phyloP scores from a whole-genome alignment of 2,888 invertebrate species.

The Drosophila demipolita region DNA sequence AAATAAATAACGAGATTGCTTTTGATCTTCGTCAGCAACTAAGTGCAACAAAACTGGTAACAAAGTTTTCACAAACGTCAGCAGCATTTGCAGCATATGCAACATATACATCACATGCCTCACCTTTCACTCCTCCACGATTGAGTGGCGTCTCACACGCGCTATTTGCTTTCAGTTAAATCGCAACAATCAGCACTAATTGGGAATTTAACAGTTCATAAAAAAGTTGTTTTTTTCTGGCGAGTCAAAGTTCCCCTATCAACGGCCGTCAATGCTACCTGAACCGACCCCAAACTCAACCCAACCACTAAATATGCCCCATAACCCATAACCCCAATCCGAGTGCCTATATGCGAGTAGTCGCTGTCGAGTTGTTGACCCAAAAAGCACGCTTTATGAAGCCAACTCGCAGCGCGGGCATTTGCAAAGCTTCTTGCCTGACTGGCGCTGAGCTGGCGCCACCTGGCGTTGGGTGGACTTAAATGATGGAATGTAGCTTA shows the following conservation, averaged over 20 bases:
- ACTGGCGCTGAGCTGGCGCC: slow-evolving; percentile 20
- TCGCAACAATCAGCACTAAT: slow-evolving; percentile 78
- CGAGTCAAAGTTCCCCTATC: slow-evolving; percentile 17
- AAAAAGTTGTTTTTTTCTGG: slow-evolving; percentile 54
- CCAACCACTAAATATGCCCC: not conserved
- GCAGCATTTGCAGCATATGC: not conserved
- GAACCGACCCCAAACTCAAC: not conserved
- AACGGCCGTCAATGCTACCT: slow-evolving; percentile 10
- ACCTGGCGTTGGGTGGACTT: not conserved
- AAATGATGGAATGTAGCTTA: slow-evolving; percentile 52
- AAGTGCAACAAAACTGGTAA: not conserved
- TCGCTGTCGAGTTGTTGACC: slow-evolving; percentile 61
- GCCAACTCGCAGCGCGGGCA: slow-evolving; percentile 36
- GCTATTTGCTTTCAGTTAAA: slow-evolving; percentile 59
- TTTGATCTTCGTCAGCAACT: slow-evolving; percentile 5
- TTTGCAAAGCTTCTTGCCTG: slow-evolving; percentile 48
- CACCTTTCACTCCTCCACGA: not conserved
- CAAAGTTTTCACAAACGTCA: slow-evolving; percentile 14
- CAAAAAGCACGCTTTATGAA: slow-evolving; percentile 61
- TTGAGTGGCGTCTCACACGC: slow-evolving; percentile 24
- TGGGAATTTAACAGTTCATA: slow-evolving; percentile 81
- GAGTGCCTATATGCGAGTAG: not conserved
- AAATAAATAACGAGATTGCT: slow-evolving; percentile 1
- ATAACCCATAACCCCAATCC: not conserved
- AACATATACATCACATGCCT: not conserved